phyloP scores from a whole-genome alignment of 1,140 invertebrate species.

The Ectropis grisescens region DNA sequence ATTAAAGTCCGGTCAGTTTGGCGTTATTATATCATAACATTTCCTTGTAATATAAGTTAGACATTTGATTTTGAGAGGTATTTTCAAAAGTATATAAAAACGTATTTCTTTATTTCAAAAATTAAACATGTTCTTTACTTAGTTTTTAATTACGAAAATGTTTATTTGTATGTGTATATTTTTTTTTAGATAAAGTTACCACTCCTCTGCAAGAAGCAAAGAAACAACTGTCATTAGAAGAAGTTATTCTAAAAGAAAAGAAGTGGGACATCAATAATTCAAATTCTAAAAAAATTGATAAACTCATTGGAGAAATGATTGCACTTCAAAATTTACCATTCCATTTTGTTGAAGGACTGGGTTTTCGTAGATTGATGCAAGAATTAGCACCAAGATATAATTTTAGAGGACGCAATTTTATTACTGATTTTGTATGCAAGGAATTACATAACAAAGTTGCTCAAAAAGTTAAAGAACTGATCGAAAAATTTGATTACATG shows the following conservation, averaged over 20 bases:
- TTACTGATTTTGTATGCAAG: constrained; percentile 18
- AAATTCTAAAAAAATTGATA: constrained; percentile 17
- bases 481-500: constrained; percentile 12
- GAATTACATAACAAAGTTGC: constrained; percentile 13
- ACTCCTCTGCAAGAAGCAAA: constrained; percentile 3
- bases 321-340: constrained; percentile 18
- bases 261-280: constrained; percentile 10
- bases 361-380: constrained; percentile 15
- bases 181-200: background rate
- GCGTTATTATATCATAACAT: too few species aligned
- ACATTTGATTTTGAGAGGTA: too few species aligned
- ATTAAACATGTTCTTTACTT: too few species aligned
- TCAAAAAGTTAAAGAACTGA: constrained; percentile 10
- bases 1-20: too few species aligned
- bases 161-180: too few species aligned
- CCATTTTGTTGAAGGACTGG: constrained; percentile 15
- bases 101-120: too few species aligned
- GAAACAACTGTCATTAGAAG: constrained; percentile 4
- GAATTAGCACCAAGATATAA: constrained; percentile 13
- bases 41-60: too few species aligned
- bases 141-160: too few species aligned
- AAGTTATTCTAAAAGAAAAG: constrained; percentile 14
- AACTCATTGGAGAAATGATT: constrained; percentile 20
- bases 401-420: constrained; percentile 20
- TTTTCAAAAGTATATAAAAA: too few species aligned